Percentiles rank a stretch among this genome's conserved stretches.
Evolutionary conservation across 2,888 invertebrate species (phyloP).

Genomic region (Anthrax anthrax): DNA sequence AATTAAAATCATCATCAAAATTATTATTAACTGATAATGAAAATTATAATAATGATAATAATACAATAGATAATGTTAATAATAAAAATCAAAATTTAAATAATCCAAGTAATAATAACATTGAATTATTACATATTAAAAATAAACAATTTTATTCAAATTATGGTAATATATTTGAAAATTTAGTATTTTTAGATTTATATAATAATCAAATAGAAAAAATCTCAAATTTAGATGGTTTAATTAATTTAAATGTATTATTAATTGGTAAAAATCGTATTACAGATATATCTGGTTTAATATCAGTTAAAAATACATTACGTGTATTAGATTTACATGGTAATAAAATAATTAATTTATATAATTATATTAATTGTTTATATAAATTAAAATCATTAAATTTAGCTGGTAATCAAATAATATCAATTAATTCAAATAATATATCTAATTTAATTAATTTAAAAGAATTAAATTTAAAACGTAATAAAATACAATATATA

Average conservation of each 20-base stretch:
- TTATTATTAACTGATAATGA: no score
- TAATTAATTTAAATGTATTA: constrained; percentile 69
- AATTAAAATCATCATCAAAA: no score
- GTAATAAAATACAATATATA: constrained; percentile 68
- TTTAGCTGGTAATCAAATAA: constrained; percentile 81
- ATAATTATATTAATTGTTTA: constrained; percentile 41
- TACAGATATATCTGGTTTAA: constrained; percentile 26
- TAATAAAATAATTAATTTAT: constrained; percentile 55
- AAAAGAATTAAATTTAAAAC: constrained; percentile 74
- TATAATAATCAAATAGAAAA: constrained; percentile 90
- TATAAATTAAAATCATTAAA: constrained; percentile 77
- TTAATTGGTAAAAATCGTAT: constrained; percentile 80
- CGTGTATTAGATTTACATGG: constrained; percentile 90
- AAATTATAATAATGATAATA: no score
- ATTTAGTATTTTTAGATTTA: constrained; percentile 81
- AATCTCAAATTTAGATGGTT: constrained; percentile 60
- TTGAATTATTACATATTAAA: constrained; percentile 21
- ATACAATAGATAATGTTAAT: no score
- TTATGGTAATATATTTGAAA: constrained; percentile 33
- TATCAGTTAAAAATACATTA: constrained; percentile 41
- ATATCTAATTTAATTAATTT: constrained; percentile 63
- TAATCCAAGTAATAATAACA: background rate
- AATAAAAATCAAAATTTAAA: background rate
- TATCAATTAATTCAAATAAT: constrained; percentile 59
- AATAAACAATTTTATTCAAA: constrained; percentile 26